Conservation (phyloP, 2,113 vertebrate genomes). For the Anseranas semipalmata region DNA sequence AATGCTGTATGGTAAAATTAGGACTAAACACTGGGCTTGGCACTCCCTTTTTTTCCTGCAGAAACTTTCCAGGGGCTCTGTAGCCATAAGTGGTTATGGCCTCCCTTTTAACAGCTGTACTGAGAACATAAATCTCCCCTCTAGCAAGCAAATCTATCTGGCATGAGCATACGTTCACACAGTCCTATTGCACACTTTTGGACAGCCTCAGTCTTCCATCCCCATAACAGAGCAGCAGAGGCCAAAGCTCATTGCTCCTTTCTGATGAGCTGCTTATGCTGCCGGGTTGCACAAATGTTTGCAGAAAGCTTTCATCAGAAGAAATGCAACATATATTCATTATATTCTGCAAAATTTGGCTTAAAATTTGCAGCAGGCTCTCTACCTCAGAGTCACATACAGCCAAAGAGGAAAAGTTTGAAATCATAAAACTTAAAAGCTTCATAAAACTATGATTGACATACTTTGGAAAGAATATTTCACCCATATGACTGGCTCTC, state of each 20-base stretch:
- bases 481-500: neutral
- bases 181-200: neutral
- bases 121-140: neutral
- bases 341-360: neutral
- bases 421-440: neutral
- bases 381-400: neutral
- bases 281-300: neutral
- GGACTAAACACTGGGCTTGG: neutral
- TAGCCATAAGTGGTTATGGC: neutral
- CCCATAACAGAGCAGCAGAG: neutral
- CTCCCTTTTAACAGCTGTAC: neutral
- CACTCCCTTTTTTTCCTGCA: neutral
- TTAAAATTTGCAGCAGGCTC: neutral
- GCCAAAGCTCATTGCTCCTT: neutral
- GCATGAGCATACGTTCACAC: neutral
- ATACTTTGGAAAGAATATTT: neutral
- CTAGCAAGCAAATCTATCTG: neutral
- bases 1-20: neutral
- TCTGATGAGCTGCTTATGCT: neutral
- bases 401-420: neutral
- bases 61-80: neutral
- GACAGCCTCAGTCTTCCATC: neutral
- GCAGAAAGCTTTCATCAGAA: neutral
- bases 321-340: neutral
- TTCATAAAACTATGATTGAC: neutral